A percentile compares a stretch with the other conserved stretches of the same genome.
Evolutionary conservation across 2,888 invertebrate genomes (phyloP).

Genomic region (Chrysolina oricalcia): DNA sequence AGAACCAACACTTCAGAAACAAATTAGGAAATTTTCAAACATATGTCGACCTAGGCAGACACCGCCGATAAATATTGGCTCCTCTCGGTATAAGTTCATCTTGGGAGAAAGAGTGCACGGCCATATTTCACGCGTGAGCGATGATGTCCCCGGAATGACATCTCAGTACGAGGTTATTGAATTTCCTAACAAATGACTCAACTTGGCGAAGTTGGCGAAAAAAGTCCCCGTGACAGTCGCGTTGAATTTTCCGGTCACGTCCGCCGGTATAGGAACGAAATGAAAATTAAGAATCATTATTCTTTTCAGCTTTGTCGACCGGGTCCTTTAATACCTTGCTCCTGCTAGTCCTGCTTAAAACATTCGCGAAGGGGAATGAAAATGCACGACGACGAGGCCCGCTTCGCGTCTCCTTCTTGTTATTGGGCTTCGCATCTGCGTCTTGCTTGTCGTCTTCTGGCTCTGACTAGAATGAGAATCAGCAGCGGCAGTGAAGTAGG

Average conservation of each 20-base stretch:
- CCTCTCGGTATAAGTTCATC: slow-evolving; percentile 22
- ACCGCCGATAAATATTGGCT: slow-evolving; percentile 2
- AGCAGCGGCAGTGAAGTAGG: slow-evolving; percentile 54
- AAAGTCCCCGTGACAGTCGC: slow-evolving; percentile 69
- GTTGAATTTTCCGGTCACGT: slow-evolving; percentile 71
- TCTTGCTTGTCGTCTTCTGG: slow-evolving; percentile 66
- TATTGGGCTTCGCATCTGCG: slow-evolving; percentile 67
- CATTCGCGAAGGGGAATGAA: slow-evolving; percentile 69
- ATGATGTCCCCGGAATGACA: slow-evolving; percentile 71
- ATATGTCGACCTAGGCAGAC: not conserved
- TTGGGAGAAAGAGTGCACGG: slow-evolving; percentile 49
- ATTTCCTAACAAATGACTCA: slow-evolving; percentile 72
- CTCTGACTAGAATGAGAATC: slow-evolving; percentile 69
- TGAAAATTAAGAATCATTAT: slow-evolving; percentile 74
- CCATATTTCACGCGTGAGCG: slow-evolving; percentile 70
- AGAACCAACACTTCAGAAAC: not conserved
- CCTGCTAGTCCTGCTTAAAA: slow-evolving; percentile 69
- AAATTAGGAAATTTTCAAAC: not conserved
- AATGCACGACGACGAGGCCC: slow-evolving; percentile 64
- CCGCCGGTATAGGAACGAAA: slow-evolving; percentile 71
- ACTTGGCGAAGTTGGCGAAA: slow-evolving; percentile 68
- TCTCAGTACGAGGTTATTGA: slow-evolving; percentile 72
- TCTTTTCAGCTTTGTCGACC: slow-evolving; percentile 72
- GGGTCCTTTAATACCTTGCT: slow-evolving; percentile 70
- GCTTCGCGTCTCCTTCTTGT: slow-evolving; percentile 50